Evolutionary conservation across 2,113 vertebrate species (phyloP), one percentile per base, ranked within the genome.

Genomic region (Ondatra zibethicus): DNA sequence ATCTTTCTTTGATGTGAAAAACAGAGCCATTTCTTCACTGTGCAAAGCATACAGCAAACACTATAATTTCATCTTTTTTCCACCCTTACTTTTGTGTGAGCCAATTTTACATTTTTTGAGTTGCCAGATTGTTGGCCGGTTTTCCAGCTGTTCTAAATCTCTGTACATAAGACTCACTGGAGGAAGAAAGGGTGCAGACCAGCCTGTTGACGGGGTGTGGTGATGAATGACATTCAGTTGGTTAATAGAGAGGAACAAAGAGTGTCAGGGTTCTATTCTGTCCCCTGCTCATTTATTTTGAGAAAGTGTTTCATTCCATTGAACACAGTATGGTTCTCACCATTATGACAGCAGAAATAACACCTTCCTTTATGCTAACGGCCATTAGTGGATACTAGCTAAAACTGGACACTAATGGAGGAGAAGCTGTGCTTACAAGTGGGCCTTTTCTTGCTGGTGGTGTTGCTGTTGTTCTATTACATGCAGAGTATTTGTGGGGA

Each of bases 61-160:
- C 94, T 95, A 8, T 42, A 47, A 88, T 96, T 88, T 96, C 33
- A 96, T 85, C 88, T 93, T 96, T 96, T 97, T 97, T 94, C 78
- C 81, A 75, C 63, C 33, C 17, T 42, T 94, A 45, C 52, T 93
- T 93, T 89, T 31, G 52, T 19, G n/a, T 58, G 92, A 96, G 55
- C 42, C 68, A 76, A 25, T 80, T 65, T 82, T 77, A 82, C 42
- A 12, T 68, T 14, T 63, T 31, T 84, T 92, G 36, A 45, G 50
- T 82, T 68, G 68, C 63, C 88, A 94, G 52, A 50, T 82, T 89
- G 27, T 80, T 94, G 96, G 92, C 85, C 58, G 7, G 39, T 73
- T 81, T 92, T 91, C 65, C 39, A 36, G 1, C 47, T 78, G 9
- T 87, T 93, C 93, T 68, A 89, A 88, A 87, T 97, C 77, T 94